These are phyloP conservation scores for Bacillus rossius DNA, from an alignment of 1,140 invertebrate genomes.

Conservation along the genomic window DNA sequence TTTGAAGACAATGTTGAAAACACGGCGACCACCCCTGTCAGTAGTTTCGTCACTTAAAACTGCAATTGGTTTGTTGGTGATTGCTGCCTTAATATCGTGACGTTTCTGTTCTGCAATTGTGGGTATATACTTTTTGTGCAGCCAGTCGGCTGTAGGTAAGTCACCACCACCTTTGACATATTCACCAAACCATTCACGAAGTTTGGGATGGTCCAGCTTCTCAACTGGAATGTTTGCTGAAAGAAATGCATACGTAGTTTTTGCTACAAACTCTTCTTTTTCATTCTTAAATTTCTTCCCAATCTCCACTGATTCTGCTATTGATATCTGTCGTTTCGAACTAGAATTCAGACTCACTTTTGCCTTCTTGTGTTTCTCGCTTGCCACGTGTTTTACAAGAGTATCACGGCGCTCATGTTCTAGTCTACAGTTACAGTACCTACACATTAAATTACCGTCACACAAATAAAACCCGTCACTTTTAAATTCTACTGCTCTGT, in stretches of 20 bases:
- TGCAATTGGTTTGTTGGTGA: not conserved
- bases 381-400: too few relatives aligned
- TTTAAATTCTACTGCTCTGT: too few relatives aligned
- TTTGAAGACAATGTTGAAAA: not conserved
- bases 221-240: not conserved
- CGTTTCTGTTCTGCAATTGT: not conserved
- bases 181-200: not conserved
- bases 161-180: slow-evolving; percentile 1
- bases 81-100: not conserved
- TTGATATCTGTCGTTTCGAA: not conserved
- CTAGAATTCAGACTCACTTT: too few relatives aligned
- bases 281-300: not conserved
- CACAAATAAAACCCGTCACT: too few relatives aligned
- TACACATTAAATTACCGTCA: too few relatives aligned
- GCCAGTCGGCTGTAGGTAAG: not conserved
- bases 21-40: not conserved
- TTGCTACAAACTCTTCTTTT: not conserved
- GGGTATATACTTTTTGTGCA: not conserved
- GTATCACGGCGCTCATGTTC: too few relatives aligned
- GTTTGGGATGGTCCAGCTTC: not conserved
- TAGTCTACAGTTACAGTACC: too few relatives aligned
- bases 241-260: not conserved
- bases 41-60: not conserved
- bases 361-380: too few relatives aligned
- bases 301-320: not conserved